Conservation (phyloP, 2,797 vertebrate genomes). For the Pangasius sanitwongsei region DNA sequence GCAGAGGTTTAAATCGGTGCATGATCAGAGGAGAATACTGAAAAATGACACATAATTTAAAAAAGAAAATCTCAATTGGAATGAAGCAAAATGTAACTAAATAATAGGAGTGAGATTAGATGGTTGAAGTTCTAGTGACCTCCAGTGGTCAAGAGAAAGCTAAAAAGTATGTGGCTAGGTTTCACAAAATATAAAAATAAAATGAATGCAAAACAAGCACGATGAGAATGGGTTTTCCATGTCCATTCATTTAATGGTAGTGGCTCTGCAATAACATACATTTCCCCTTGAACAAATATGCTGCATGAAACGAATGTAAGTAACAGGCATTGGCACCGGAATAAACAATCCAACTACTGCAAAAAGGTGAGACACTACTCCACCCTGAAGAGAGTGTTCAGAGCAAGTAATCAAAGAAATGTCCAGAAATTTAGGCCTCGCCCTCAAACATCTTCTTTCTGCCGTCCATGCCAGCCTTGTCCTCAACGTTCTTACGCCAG, state of each 20-base stretch:
- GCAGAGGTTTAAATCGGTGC: background rate
- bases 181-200: background rate
- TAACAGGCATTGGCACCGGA: slow-evolving; percentile 11
- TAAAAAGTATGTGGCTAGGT: background rate
- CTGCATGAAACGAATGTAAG: slow-evolving; percentile 37
- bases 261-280: slow-evolving; percentile 40
- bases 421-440: slow-evolving; percentile 51
- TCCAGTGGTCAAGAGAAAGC: slow-evolving; percentile 25
- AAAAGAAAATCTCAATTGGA: background rate
- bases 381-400: slow-evolving; percentile 11
- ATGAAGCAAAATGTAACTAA: background rate
- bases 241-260: slow-evolving; percentile 52
- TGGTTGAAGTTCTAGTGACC: background rate
- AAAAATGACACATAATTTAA: background rate
- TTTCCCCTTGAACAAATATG: slow-evolving; percentile 24
- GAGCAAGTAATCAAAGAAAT: slow-evolving; percentile 37
- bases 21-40: background rate
- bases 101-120: background rate
- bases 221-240: slow-evolving; percentile 20
- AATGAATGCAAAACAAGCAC: slow-evolving; percentile 27
- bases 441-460: slow-evolving; percentile 90
- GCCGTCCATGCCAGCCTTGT: slow-evolving; percentile 88
- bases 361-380: slow-evolving; percentile 25
- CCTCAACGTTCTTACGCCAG: slow-evolving; percentile 92
- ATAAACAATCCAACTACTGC: slow-evolving; percentile 35